A percentile compares a stretch with the other conserved stretches of the same genome.
Conservation (phyloP, 2,113 vertebrate genomes). For the Poecilia latipinna region DNA sequence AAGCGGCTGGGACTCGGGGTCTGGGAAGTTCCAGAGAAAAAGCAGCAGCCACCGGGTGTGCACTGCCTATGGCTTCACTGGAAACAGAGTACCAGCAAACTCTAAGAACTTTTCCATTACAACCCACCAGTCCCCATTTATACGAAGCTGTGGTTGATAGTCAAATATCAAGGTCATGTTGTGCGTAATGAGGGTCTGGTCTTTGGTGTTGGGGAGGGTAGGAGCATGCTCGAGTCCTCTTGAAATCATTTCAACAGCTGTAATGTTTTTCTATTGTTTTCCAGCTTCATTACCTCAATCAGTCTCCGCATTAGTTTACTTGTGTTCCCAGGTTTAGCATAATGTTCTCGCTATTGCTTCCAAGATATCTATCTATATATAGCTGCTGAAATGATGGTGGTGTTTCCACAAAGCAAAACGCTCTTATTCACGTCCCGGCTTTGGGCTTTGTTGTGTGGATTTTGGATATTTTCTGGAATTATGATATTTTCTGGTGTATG, state of each 20-base stretch:
- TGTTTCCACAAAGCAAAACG: neutral
- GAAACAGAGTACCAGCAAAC: conserved; percentile 37
- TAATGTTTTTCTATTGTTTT: neutral
- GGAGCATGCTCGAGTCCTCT: neutral
- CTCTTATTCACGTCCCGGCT: no score
- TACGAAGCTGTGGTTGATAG: conserved; percentile 39
- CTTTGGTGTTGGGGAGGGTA: no score
- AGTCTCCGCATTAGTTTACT: neutral
- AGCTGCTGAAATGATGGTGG: no score
- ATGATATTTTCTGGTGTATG: neutral
- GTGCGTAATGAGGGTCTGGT: neutral
- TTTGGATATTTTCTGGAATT: no score
- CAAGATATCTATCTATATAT: neutral
- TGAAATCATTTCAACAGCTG: neutral
- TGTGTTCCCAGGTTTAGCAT: neutral
- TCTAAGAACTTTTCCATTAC: conserved; percentile 60
- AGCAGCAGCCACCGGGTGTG: conserved; percentile 4
- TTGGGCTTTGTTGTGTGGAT: neutral
- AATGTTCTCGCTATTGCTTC: neutral
- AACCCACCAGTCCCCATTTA: conserved; percentile 14
- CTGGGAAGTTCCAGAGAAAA: conserved; percentile 43
- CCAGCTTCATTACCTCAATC: neutral
- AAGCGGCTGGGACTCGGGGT: conserved; percentile 44
- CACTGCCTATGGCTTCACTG: conserved; percentile 5
- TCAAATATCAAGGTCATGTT: conserved; percentile 46